Evolutionary conservation across 2,888 invertebrate genomes (phyloP), one percentile per base, ranked within the genome.

Genomic region (Prostheceraeus crozeri): DNA sequence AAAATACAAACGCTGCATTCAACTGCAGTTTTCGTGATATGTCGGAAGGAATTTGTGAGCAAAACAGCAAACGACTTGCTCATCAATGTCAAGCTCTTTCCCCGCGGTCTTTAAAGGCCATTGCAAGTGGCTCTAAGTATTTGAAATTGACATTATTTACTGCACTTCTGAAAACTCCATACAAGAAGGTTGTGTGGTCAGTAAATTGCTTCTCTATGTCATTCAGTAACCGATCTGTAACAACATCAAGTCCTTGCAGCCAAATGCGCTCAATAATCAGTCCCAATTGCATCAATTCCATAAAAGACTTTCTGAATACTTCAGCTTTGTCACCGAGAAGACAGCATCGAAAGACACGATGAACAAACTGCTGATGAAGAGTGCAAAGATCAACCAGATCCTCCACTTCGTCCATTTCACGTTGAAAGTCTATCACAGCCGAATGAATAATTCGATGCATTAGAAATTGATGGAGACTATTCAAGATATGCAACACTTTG

Each of bases 401-500:
- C 4, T 40, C 4, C 14, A 14, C 6, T 14, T 4, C 6, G 45
- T 8, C 8, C 6, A 40, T 14, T 14, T 8, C n/a, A 8, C 10
- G 6, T 8, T 10, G 8, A 23, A 40, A 16, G n/a, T n/a, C 6
- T 14, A 40, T 14, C 6, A 40, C 14, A 4, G 19, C 21, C 8
- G 45, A 40, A 16, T 40, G 45, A 4, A 40, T n/a, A n/a, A n/a
- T 40, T 14, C 45, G 45, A 0, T 74, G 73, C 76, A 76, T 76
- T 55, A 75, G 72, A 63, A 74, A 75, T 61, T 71, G 72, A 62
- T 76, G 74, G 0, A 76, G 65, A 60, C 73, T 72, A 67, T 76
- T 76, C 45, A 74, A 71, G 65, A 76, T 75, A 65, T 72, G 72
- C 36, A 75, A 63, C n/a, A 76, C 66, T 28, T 68, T 69, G 68